These are phyloP conservation scores for Pammene aurita DNA, from an alignment of 2,888 invertebrate genomes.

Conservation along the genomic window DNA sequence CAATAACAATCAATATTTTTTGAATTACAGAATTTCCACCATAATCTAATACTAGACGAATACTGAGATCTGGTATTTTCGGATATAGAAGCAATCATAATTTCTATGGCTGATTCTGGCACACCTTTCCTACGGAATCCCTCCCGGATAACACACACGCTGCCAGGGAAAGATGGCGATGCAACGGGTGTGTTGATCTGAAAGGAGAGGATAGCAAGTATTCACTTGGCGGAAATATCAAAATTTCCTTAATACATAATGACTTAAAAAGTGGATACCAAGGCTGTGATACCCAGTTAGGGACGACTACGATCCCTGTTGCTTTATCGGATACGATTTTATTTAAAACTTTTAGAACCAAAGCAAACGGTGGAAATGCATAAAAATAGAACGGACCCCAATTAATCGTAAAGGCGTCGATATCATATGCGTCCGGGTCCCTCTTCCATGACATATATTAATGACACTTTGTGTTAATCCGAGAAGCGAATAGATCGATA, in stretches of 20 bases:
- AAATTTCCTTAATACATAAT: not conserved
- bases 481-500: slow-evolving; percentile 18
- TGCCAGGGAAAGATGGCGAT: no score
- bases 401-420: slow-evolving; percentile 10
- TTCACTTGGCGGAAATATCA: slow-evolving; percentile 15
- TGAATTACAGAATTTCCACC: slow-evolving; percentile 11
- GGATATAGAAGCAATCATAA: slow-evolving; percentile 17
- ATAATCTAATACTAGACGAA: slow-evolving; percentile 10
- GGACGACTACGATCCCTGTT: slow-evolving; percentile 4
- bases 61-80: slow-evolving; percentile 8
- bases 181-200: slow-evolving; percentile 17
- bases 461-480: slow-evolving; percentile 5
- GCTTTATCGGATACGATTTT: slow-evolving; percentile 12
- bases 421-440: slow-evolving; percentile 12
- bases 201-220: slow-evolving; percentile 10
- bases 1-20: slow-evolving; percentile 6
- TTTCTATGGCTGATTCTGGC: slow-evolving; percentile 3
- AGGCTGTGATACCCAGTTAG: slow-evolving; percentile 12
- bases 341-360: not conserved
- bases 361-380: slow-evolving; percentile 12
- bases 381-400: slow-evolving; percentile 1
- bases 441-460: slow-evolving; percentile 15
- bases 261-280: slow-evolving; percentile 19
- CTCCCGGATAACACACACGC: no score
- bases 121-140: slow-evolving; percentile 6